Percentiles rank a stretch among this genome's conserved stretches.
Conservation (phyloP, 2,888 invertebrate species). For the Euproctis similis region DNA sequence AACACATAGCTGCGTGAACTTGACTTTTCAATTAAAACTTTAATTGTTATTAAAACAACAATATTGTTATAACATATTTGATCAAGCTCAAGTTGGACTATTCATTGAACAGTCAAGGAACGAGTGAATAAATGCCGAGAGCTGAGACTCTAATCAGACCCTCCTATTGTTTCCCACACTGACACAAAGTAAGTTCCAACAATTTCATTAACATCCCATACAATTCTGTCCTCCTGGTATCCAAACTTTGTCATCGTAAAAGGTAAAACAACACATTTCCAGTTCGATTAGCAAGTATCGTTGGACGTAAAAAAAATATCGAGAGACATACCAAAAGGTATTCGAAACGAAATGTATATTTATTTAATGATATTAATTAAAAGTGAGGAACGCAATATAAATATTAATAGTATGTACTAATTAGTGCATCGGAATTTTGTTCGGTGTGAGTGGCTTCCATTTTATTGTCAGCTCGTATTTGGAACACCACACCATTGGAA, state of each 20-base stretch:
- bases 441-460: conserved; percentile 17
- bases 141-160: conserved; percentile 43
- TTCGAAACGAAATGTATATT: conserved; percentile 12
- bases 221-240: conserved; percentile 24
- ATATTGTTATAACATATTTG: no score
- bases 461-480: conserved; percentile 31
- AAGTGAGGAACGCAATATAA: conserved; percentile 27
- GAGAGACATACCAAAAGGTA: not conserved
- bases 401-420: conserved; percentile 32
- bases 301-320: not conserved
- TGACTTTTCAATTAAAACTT: no score
- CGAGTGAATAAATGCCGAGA: no score
- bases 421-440: conserved; percentile 32
- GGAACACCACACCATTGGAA: no score
- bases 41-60: no score
- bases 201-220: conserved; percentile 50
- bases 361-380: conserved; percentile 26
- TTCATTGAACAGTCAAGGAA: no score
- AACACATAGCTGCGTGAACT: no score
- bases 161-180: conserved; percentile 46
- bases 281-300: conserved; percentile 19
- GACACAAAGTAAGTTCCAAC: conserved; percentile 40
- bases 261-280: conserved; percentile 21
- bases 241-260: conserved; percentile 28
- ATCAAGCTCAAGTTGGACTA: no score